Percentiles rank a stretch among this genome's conserved stretches.
Conservation (phyloP, 2,888 invertebrate species). For the Aquatica leii region DNA sequence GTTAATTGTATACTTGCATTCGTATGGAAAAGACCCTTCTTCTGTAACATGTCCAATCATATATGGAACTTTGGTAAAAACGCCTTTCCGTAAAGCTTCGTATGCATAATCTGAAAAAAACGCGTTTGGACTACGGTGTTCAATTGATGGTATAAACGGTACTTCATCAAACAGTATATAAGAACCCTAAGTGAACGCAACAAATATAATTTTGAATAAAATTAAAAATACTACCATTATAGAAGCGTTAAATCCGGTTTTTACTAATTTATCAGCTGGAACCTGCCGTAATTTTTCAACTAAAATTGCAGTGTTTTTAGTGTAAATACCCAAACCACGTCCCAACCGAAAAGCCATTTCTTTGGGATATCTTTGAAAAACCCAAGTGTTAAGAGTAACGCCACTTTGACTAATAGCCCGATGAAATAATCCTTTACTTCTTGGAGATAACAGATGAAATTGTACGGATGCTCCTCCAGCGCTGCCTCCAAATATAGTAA, state of each 20-base stretch:
- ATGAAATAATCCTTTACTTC: conserved; percentile 25
- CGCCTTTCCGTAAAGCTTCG: conserved; percentile 8
- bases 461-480: conserved; percentile 36
- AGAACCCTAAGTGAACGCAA: conserved; percentile 20
- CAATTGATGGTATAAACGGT: conserved; percentile 19
- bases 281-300: conserved; percentile 16
- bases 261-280: conserved; percentile 15
- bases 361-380: conserved; percentile 18
- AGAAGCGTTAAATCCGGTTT: conserved; percentile 17
- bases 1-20: conserved; percentile 13
- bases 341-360: conserved; percentile 6
- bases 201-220: too few relatives aligned
- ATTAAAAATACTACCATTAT: conserved; percentile 16
- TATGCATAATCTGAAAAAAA: conserved; percentile 13
- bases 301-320: background rate
- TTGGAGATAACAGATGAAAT: conserved; percentile 32
- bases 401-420: conserved; percentile 32
- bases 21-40: conserved; percentile 26
- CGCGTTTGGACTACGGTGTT: conserved; percentile 15
- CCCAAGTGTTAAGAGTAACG: conserved; percentile 21
- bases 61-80: conserved; percentile 20
- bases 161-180: conserved; percentile 17
- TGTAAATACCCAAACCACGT: conserved; percentile 16
- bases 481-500: conserved; percentile 40
- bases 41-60: conserved; percentile 23